phyloP scores from a whole-genome alignment of 1,140 invertebrate genomes.

The Aethina tumida region DNA sequence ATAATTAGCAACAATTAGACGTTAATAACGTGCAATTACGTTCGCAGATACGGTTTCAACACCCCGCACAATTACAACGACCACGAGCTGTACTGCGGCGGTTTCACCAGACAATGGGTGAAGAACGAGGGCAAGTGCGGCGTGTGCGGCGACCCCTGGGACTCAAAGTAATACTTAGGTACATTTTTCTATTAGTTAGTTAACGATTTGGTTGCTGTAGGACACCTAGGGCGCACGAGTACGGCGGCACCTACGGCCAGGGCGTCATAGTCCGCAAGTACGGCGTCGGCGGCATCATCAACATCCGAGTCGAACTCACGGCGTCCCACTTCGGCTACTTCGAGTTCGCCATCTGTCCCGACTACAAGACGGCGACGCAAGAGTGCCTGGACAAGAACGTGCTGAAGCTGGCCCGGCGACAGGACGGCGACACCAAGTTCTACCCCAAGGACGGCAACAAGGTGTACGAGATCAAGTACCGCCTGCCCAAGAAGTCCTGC shows the following conservation, averaged over 20 bases:
- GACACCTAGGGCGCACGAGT: constrained; percentile 68
- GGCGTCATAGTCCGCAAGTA: constrained; percentile 73
- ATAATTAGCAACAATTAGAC: no score
- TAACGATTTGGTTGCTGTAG: constrained; percentile 24
- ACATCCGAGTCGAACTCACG: constrained; percentile 66
- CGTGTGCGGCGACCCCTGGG: constrained; percentile 79
- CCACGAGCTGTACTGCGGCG: constrained; percentile 82
- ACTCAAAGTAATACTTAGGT: constrained; percentile 37
- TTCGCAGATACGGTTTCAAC: constrained; percentile 62
- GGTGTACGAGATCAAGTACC: constrained; percentile 56
- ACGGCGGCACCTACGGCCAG: constrained; percentile 71
- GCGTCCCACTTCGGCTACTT: constrained; percentile 78
- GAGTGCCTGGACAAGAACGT: constrained; percentile 67
- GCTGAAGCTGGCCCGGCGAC: constrained; percentile 41
- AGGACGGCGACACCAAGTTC: constrained; percentile 41
- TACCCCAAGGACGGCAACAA: constrained; percentile 68
- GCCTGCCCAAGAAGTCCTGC: constrained; percentile 49
- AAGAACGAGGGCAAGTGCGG: constrained; percentile 73
- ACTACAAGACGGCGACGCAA: constrained; percentile 51
- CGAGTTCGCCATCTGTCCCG: constrained; percentile 74
- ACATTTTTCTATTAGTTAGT: constrained; percentile 3
- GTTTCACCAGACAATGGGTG: constrained; percentile 67
- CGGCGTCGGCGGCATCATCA: constrained; percentile 52
- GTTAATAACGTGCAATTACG: no score
- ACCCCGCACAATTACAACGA: constrained; percentile 79